Percentiles rank a stretch among this genome's conserved stretches.
Evolutionary conservation across 2,888 invertebrate species (phyloP).

Genomic region (Campaea margaritaria): DNA sequence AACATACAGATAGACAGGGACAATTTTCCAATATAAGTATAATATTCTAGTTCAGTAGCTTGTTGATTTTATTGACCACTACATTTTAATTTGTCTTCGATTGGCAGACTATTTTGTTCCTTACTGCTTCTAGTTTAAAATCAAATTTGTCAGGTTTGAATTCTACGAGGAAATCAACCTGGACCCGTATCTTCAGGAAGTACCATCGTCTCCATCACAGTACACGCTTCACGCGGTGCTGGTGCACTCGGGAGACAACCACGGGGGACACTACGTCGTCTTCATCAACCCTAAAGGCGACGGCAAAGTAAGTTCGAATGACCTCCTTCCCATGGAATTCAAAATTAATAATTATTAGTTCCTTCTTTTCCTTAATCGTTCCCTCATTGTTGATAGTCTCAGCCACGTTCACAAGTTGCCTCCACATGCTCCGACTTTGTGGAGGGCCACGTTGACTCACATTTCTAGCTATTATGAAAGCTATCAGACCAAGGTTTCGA

Average conservation of each 20-base stretch:
- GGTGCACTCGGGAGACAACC: slow-evolving; percentile 99
- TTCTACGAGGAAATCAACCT: slow-evolving; percentile 97
- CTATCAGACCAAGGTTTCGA: no score
- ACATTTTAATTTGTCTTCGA: not conserved
- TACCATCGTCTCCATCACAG: slow-evolving; percentile 90
- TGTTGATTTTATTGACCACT: not conserved
- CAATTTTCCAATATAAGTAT: no score
- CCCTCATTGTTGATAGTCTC: no score
- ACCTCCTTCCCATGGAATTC: no score
- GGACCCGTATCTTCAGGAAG: slow-evolving; percentile 93
- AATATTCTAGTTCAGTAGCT: not conserved
- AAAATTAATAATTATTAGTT: no score
- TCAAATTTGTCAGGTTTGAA: slow-evolving; percentile 90
- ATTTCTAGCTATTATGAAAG: no score
- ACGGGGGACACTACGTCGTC: slow-evolving; percentile 99
- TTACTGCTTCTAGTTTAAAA: no score
- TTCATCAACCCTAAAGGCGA: slow-evolving; percentile 99
- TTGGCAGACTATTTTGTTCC: not conserved
- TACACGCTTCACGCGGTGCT: slow-evolving; percentile 98
- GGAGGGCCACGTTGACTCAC: no score
- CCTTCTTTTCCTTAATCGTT: no score
- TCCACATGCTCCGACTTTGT: no score
- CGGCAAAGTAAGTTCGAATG: slow-evolving; percentile 89
- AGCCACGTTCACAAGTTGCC: no score
- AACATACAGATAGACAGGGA: no score